Percentiles rank a stretch among this genome's conserved stretches.
phyloP scores from a whole-genome alignment of 2,113 vertebrate genomes.

The Barbus barbus region DNA sequence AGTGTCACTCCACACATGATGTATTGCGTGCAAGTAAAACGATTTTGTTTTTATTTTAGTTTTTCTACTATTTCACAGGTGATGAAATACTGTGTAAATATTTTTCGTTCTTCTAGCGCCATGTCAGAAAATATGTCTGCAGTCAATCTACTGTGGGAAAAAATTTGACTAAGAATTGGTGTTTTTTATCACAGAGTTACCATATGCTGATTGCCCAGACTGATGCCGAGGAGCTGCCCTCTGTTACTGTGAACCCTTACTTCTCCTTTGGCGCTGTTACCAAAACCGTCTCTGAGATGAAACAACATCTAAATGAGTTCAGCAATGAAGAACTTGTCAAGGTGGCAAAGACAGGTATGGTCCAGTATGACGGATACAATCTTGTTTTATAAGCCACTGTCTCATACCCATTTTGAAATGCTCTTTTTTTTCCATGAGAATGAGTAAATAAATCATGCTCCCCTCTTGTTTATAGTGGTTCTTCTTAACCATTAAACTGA shows the following conservation, averaged over 20 bases:
- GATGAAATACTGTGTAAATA: not conserved
- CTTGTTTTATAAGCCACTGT: not conserved
- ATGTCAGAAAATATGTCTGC: not conserved
- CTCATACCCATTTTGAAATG: not conserved
- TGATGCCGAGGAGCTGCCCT: slow-evolving; percentile 75
- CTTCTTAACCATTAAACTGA: not conserved
- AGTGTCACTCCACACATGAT: not conserved
- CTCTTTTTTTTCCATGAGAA: not conserved
- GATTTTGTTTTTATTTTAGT: not conserved
- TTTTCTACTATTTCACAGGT: not conserved
- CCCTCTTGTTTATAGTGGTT: not conserved
- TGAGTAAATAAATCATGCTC: not conserved
- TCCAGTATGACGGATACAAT: not conserved
- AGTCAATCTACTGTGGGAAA: not conserved
- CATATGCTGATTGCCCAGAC: slow-evolving; percentile 80
- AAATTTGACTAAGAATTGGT: not conserved
- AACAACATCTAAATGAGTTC: slow-evolving; percentile 78
- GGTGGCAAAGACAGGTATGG: slow-evolving; percentile 71
- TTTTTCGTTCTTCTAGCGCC: not conserved
- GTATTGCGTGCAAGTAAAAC: not conserved
- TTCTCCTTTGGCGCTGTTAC: slow-evolving; percentile 74
- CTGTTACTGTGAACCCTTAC: slow-evolving; percentile 78
- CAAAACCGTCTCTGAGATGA: slow-evolving; percentile 78
- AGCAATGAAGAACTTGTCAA: slow-evolving; percentile 78
- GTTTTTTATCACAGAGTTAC: slow-evolving; percentile 65